Base-by-base conservation (phyloP, 2,797 vertebrate species). In the Myotis pilosus region DNA sequence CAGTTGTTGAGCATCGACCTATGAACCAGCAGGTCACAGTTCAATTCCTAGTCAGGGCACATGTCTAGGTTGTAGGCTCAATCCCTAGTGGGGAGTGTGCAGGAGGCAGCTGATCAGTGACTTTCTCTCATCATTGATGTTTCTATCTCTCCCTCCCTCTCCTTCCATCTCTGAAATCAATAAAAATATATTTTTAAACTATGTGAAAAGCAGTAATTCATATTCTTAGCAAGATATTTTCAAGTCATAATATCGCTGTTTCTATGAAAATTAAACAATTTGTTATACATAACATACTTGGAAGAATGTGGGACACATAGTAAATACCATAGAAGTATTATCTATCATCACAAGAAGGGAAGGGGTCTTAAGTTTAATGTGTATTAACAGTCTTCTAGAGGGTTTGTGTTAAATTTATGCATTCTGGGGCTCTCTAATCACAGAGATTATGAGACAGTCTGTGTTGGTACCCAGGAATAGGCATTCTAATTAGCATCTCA, bases 401-500 rank as follows among this genome's bases (percentile, higher is more conserved):
- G 28, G 1, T 64, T 78, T 89, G 28, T 64, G 3, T 57, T 92
- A 49, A 84, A 76, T 83, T 80, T 72, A 92, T 74, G 68, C 6
- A 71, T 53, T 72, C 74, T 79, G 81, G 57, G 38, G 41, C 76
- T 87, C 76, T 87, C 84, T 49, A 28, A 13, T 79, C 30, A 53
- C 41, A 66, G 33, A 90, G 44, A 82, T 79, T 76, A 68, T 64
- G 76, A 82, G 69, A 84, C 25, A 69, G 30, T 64, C 57, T 15
- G 1, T 36, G 15, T 69, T 81, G 20, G 8, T 47, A 76, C 62
- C 44, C 20, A 80, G 68, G 64, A 84, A 91, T 36, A n/a, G 57
- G 28, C 53, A 89, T 69, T 94, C 68, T 94, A 87, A 87, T 93
- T 84, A 96, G 60, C 22, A 62, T 25, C 41, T 64, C 76, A 62